Evolutionary conservation across 2,113 vertebrate species (phyloP).

Genomic region (Corydoras maculifer): DNA sequence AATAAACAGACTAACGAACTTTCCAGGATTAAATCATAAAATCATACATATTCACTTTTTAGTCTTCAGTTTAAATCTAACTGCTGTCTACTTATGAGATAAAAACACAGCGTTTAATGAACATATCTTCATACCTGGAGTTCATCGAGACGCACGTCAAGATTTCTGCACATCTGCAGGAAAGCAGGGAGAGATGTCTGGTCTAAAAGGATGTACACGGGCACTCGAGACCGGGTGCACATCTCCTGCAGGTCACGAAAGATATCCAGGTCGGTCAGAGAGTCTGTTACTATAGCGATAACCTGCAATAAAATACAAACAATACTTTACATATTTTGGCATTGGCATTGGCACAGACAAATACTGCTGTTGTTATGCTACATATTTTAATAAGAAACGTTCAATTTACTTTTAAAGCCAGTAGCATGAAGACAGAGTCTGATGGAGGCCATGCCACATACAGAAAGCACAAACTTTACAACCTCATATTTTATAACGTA

Average conservation of each 20-base stretch:
- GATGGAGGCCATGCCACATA: too few species aligned
- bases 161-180: conserved; percentile 84
- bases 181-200: conserved; percentile 73
- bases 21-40: too few species aligned
- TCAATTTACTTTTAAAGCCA: too few species aligned
- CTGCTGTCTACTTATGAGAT: too few species aligned
- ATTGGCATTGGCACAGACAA: too few species aligned
- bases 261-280: conserved; percentile 90
- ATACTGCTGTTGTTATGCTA: too few species aligned
- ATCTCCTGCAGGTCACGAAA: conserved; percentile 89
- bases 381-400: too few species aligned
- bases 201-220: conserved; percentile 91
- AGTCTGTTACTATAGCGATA: conserved; percentile 93
- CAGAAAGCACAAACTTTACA: background rate
- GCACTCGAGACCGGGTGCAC: conserved; percentile 67
- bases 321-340: too few species aligned
- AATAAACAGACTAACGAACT: too few species aligned
- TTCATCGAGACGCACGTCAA: conserved; percentile 75
- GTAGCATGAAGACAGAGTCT: too few species aligned
- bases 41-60: too few species aligned
- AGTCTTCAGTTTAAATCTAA: too few species aligned
- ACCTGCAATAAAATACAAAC: conserved; percentile 65
- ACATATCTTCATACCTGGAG: conserved; percentile 69
- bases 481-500: background rate
- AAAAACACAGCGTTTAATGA: background rate